Base-by-base conservation (phyloP, 23 tunicate species). In the Botrylloides violaceus region DNA sequence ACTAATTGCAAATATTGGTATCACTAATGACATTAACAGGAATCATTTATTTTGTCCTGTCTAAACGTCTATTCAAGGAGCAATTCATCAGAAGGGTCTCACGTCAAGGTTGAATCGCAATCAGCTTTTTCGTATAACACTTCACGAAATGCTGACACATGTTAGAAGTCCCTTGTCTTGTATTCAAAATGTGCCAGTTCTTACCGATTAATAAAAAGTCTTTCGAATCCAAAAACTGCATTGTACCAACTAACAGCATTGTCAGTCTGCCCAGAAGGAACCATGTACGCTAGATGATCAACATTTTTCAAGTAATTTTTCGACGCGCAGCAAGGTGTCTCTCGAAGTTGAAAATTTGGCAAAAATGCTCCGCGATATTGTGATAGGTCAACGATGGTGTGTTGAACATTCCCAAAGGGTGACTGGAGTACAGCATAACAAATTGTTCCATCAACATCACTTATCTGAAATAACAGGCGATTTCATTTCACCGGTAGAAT, bases 391-490 rank as follows among this genome's bases (percentile, higher is more conserved):
- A 90, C 32, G 28, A 90, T 62, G 15, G 97, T 90, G 48, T 90
- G 97, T 29, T 90, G 90, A n/a, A 90, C 50, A 49, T 90, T 90
- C 9, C 85, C 90, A 75, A 83, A 39, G 2, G 97, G 97, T 36
- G 97, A 73, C 59, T 83, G 76, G 4, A 90, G 15, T 3, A 90
- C 84, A 22, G 97, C 90, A 66, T 68, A 83, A 25, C 43, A 32
- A 0, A 90, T 78, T 0, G 30, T 53, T 48, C 97, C 97, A 78
- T 78, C 24, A 18, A 55, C 74, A 62, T 87, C 86, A 50, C 34
- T n/a, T 0, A 81, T 34, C 56, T 73, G 4, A 29, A 28, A 36
- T 32, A 12, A 47, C 12, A 9, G 18, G 55, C 12, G n/a, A n/a
- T n/a, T n/a, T n/a, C n/a, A n/a, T n/a, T n/a, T n/a, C n/a, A n/a